phyloP scores from a whole-genome alignment of 2,113 vertebrate species.

The Sardina pilchardus region DNA sequence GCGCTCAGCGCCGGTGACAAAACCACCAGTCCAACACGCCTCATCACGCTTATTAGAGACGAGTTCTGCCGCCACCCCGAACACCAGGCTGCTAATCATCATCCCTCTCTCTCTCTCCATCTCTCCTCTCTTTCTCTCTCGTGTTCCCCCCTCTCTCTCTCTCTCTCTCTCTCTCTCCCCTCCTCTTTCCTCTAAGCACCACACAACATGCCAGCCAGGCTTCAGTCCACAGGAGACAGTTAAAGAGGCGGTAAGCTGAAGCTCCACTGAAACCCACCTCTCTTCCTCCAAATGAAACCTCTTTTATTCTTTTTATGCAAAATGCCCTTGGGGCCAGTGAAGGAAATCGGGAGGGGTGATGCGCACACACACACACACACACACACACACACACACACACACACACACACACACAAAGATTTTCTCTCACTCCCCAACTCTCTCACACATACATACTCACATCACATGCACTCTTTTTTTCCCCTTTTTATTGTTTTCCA shows the following conservation, averaged over 20 bases:
- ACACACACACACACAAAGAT: background rate
- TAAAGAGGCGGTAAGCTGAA: slow-evolving; percentile 18
- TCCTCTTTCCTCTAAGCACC: slow-evolving; percentile 17
- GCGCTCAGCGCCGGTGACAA: background rate
- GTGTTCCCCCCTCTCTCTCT: background rate
- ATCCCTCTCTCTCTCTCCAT: background rate
- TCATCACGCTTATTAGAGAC: background rate
- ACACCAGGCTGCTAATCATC: background rate
- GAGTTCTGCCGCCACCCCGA: background rate
- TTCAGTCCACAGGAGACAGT: slow-evolving; percentile 32
- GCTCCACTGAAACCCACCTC: slow-evolving; percentile 10
- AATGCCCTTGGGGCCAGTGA: slow-evolving; percentile 58
- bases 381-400: background rate
- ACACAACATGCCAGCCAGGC: background rate
- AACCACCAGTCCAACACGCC: background rate
- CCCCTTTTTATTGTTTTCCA: slow-evolving; percentile 60
- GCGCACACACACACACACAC: background rate
- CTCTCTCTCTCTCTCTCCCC: background rate
- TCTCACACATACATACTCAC: background rate
- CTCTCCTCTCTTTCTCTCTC: background rate
- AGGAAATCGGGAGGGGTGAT: slow-evolving; percentile 44
- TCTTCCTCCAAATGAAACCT: slow-evolving; percentile 25
- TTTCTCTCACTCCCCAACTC: background rate
- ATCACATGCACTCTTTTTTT: slow-evolving; percentile 1
- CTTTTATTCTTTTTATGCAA: slow-evolving; percentile 50